A percentile compares a stretch with the other conserved stretches of the same genome.
phyloP scores from a whole-genome alignment of 2,888 invertebrate species.

The Osmoderma eremita region DNA sequence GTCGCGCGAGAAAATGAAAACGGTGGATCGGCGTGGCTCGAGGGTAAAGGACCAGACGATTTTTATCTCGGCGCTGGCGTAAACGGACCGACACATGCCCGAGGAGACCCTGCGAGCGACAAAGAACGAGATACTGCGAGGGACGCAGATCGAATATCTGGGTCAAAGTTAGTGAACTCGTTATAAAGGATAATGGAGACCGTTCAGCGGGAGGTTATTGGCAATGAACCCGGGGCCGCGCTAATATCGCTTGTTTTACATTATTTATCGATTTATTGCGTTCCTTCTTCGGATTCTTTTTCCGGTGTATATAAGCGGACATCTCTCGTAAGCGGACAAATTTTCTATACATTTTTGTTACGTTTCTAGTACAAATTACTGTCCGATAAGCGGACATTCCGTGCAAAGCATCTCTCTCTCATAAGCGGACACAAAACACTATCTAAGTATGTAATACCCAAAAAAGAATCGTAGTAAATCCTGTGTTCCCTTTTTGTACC shows the following conservation, averaged over 20 bases:
- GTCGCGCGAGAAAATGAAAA: no score
- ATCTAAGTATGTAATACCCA: not conserved
- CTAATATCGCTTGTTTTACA: constrained; percentile 50
- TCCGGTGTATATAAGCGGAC: not conserved
- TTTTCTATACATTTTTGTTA: no score
- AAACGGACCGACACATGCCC: constrained; percentile 38
- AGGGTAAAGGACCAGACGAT: constrained; percentile 58
- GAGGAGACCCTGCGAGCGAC: not conserved
- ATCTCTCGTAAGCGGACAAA: not conserved
- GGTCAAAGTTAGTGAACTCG: constrained; percentile 62
- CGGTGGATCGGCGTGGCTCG: no score
- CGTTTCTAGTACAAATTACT: no score
- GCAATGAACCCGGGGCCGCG: constrained; percentile 54
- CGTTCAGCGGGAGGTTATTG: constrained; percentile 52
- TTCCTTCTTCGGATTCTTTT: not conserved
- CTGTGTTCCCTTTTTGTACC: not conserved
- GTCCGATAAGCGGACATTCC: no score
- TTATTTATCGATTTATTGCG: constrained; percentile 53
- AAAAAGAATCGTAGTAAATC: not conserved
- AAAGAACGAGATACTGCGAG: constrained; percentile 10
- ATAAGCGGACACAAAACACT: no score
- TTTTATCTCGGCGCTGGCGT: constrained; percentile 55
- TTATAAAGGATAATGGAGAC: constrained; percentile 59
- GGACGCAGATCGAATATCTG: constrained; percentile 57
- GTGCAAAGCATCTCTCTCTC: no score